Conservation (phyloP, 2,113 vertebrate genomes). For the Psettodes erumei region DNA sequence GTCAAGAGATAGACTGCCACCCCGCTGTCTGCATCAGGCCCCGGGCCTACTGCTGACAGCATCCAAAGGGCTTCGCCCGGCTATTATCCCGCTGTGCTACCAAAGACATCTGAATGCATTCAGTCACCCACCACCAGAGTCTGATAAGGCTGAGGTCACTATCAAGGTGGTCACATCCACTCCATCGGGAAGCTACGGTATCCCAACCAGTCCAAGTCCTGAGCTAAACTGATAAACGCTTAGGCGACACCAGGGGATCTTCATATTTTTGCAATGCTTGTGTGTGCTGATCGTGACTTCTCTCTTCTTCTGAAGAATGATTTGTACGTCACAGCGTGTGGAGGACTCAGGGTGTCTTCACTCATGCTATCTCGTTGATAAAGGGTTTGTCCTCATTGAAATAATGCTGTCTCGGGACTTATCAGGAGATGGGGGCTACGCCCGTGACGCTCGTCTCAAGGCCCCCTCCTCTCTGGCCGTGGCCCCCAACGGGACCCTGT, state of each 20-base stretch:
- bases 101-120: constrained; percentile 65
- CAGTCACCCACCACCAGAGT: constrained; percentile 52
- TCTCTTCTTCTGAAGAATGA: constrained; percentile 19
- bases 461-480: constrained; percentile 93
- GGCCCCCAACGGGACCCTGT: constrained; percentile 92
- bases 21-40: constrained; percentile 67
- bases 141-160: constrained; percentile 72
- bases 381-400: constrained; percentile 24
- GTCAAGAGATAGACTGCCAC: constrained; percentile 72
- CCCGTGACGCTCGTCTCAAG: constrained; percentile 94
- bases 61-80: constrained; percentile 72
- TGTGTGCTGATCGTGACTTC: constrained; percentile 18
- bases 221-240: constrained; percentile 65
- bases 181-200: constrained; percentile 40
- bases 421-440: constrained; percentile 94
- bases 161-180: constrained; percentile 68
- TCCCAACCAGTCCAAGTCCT: constrained; percentile 59
- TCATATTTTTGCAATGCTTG: constrained; percentile 44
- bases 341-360: constrained; percentile 2
- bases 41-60: constrained; percentile 65
- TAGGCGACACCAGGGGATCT: constrained; percentile 41
- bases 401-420: constrained; percentile 17
- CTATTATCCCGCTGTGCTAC: constrained; percentile 64
- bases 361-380: constrained; percentile 22
- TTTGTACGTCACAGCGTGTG: constrained; percentile 26